Evolutionary conservation across 1,140 invertebrate genomes (phyloP).

Genomic region (Sinonovacula constricta): DNA sequence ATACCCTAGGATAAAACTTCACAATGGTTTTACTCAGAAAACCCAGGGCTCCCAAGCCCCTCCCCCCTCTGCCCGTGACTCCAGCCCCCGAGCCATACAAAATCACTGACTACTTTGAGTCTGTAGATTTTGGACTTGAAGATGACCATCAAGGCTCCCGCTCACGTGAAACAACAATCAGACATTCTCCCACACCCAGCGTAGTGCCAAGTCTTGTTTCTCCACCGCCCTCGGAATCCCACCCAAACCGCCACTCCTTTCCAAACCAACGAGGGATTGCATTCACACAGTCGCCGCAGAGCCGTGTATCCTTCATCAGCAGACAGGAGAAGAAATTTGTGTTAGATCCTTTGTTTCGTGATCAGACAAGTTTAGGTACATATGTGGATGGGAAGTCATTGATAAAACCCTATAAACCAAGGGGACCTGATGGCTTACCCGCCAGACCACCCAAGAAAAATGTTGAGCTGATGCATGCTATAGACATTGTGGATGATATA

Average conservation of each 20-base stretch:
- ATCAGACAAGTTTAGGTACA: slow-evolving; percentile 68
- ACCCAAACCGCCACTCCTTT: slow-evolving; percentile 22
- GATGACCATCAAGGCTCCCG: neutral
- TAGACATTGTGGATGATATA: slow-evolving; percentile 66
- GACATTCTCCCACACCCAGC: slow-evolving; percentile 64
- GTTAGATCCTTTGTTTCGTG: slow-evolving; percentile 71
- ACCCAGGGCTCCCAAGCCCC: slow-evolving; percentile 66
- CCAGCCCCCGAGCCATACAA: slow-evolving; percentile 25
- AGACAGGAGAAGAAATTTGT: slow-evolving; percentile 71
- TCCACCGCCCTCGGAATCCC: slow-evolving; percentile 71
- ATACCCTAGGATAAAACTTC: slow-evolving; percentile 21
- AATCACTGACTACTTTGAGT: slow-evolving; percentile 54
- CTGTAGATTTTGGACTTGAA: slow-evolving; percentile 50
- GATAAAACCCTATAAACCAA: slow-evolving; percentile 70
- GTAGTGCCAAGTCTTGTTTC: slow-evolving; percentile 69
- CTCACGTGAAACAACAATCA: slow-evolving; percentile 21
- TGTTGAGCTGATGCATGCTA: slow-evolving; percentile 60
- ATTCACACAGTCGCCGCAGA: slow-evolving; percentile 55
- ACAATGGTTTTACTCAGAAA: slow-evolving; percentile 59
- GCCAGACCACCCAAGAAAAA: slow-evolving; percentile 59
- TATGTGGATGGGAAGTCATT: slow-evolving; percentile 74
- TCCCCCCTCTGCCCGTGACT: slow-evolving; percentile 55
- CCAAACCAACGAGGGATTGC: slow-evolving; percentile 4
- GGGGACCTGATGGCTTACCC: slow-evolving; percentile 72
- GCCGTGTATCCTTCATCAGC: slow-evolving; percentile 58